Evolutionary conservation across 2,797 vertebrate genomes (phyloP).

Genomic region (Gymnothorax javanicus): DNA sequence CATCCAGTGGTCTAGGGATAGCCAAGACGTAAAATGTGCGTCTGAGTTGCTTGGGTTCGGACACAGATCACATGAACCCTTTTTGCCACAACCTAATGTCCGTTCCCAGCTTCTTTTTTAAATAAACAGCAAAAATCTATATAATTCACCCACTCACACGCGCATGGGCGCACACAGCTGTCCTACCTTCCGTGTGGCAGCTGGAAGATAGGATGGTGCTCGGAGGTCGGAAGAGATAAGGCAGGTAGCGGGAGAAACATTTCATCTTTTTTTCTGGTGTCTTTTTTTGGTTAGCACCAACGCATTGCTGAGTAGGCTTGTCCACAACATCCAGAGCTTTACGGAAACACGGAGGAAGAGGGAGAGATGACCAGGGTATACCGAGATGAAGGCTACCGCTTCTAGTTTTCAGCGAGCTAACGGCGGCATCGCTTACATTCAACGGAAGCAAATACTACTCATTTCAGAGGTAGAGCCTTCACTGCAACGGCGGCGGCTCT

Average conservation of each 20-base stretch:
- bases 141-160: neutral
- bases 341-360: constrained; percentile 28
- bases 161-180: constrained; percentile 21
- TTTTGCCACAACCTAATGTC: neutral
- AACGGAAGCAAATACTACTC: constrained; percentile 12
- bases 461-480: constrained; percentile 3
- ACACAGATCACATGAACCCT: neutral
- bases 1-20: neutral
- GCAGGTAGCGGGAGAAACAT: constrained; percentile 85
- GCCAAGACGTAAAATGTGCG: neutral
- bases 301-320: constrained; percentile 37
- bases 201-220: constrained; percentile 79
- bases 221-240: constrained; percentile 82
- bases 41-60: neutral
- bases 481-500: constrained; percentile 7
- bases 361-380: neutral
- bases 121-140: neutral
- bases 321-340: constrained; percentile 26
- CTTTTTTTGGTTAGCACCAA: constrained; percentile 32
- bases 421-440: constrained; percentile 32
- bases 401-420: constrained; percentile 1
- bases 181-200: constrained; percentile 83
- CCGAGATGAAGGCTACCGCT: neutral
- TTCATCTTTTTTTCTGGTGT: constrained; percentile 75
- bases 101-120: neutral